Percentiles rank a stretch among this genome's conserved stretches.
Evolutionary conservation across 92 coral and sea anemone species (phyloP).

Genomic region (Scolanthus callimorphus): DNA sequence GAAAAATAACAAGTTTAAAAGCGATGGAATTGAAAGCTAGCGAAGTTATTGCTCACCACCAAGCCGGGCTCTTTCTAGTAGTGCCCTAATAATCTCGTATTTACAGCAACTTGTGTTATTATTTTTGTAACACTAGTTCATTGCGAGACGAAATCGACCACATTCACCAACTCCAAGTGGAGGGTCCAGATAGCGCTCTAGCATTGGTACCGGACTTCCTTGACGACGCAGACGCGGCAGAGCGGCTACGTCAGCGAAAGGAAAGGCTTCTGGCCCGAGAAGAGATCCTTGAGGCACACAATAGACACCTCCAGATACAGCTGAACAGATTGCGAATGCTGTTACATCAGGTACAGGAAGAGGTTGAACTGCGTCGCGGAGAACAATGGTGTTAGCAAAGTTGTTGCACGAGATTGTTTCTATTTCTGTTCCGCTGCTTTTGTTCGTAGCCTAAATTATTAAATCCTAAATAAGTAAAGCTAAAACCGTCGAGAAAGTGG

Average conservation of each 20-base stretch:
- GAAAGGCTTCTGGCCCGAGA: constrained; percentile 91
- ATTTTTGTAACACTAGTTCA: constrained; percentile 55
- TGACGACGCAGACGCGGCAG: constrained; percentile 54
- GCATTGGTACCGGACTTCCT: constrained; percentile 12
- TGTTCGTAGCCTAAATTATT: too few relatives aligned
- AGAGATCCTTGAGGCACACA: constrained; percentile 94
- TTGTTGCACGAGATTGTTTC: too few relatives aligned
- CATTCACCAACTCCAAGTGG: constrained; percentile 48
- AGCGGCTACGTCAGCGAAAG: constrained; percentile 57
- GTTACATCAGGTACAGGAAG: constrained; percentile 83
- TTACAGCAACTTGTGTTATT: too few relatives aligned
- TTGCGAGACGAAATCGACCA: constrained; percentile 74
- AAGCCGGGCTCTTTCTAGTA: not conserved
- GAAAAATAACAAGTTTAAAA: too few relatives aligned
- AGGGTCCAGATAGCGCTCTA: constrained; percentile 32
- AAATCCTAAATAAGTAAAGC: too few relatives aligned
- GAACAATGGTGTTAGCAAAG: constrained; percentile 45
- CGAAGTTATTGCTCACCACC: too few relatives aligned
- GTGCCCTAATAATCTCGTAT: not conserved
- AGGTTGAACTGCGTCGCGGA: constrained; percentile 39
- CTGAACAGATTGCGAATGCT: constrained; percentile 69
- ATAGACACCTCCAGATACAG: constrained; percentile 87
- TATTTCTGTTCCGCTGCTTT: too few relatives aligned
- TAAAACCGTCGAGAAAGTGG: too few relatives aligned
- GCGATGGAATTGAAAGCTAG: too few relatives aligned